Base-by-base conservation (phyloP, 2,113 vertebrate species). In the Gadus macrocephalus region DNA sequence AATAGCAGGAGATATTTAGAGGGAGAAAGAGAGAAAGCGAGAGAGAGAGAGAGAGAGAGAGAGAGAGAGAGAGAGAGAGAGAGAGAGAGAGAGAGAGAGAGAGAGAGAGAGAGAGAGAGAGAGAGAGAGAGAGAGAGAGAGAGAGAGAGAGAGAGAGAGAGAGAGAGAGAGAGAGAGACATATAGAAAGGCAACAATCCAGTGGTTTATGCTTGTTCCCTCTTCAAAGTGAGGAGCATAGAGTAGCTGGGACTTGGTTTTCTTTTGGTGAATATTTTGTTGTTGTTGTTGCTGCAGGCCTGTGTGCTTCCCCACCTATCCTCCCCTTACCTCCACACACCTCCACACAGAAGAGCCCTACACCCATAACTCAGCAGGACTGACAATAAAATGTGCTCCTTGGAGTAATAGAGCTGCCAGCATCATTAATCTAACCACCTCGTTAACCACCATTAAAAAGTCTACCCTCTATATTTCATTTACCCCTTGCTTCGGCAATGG, bases 371-470 rank as follows among this genome's bases (percentile, higher is more conserved):
- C 80, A 69, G 77, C 75, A 27, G n/a, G 28, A 72, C 75, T 87
- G 85, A 87, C 82, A 81, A 77, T 74, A 79, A 79, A 79, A 77
- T 79, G 78, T 87, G 86, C 71, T 74, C 78, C 83, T 76, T 79
- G 53, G 77, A 85, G 86, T 86, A 78, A 67, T 71, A 75, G 77
- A 75, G 16, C 72, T 62, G 35, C 61, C 19, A 49, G 28, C 9
- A 20, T 63, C 78, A 81, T 88, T 80, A 87, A 88, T 88, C 86
- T 80, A 76, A 71, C 71, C 72, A 82, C 82, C 81, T 89, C 72
- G 78, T 88, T 88, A 87, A 85, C 77, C 72, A 75, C 68, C 82
- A 91, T 83, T 89, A 83, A 88, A 84, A 81, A 69, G 71, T 75
- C 85, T 77, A 85, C 58, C 35, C 42, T 25, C 25, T 55, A 82